A percentile compares a stretch with the other conserved stretches of the same genome.
These are phyloP conservation scores for Apaloderma vittatum DNA, from an alignment of 2,113 vertebrate species.

Conservation along the genomic window DNA sequence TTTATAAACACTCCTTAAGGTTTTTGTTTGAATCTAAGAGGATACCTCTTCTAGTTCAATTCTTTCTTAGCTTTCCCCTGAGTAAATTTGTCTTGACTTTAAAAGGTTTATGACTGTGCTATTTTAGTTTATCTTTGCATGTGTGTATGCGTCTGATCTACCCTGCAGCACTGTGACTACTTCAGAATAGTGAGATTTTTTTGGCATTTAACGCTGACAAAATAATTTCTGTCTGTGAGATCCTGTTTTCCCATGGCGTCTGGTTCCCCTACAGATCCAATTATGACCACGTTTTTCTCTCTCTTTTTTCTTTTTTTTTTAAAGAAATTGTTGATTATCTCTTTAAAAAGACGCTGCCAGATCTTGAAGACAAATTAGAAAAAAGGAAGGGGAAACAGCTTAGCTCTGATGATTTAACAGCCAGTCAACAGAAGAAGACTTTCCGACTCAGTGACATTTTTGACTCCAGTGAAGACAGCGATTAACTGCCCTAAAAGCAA, in stretches of 20 bases:
- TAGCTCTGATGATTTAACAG: accelerated
- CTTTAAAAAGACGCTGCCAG: constrained; percentile 67
- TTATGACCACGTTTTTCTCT: neutral
- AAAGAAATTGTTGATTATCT: constrained; percentile 80
- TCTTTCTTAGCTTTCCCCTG: neutral
- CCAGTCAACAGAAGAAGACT: neutral
- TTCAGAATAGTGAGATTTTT: neutral
- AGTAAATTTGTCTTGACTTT: neutral
- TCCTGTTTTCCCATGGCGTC: neutral
- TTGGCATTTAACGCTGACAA: neutral
- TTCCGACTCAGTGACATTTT: constrained; percentile 77
- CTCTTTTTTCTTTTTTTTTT: neutral
- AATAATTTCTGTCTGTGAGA: neutral
- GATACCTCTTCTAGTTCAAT: neutral
- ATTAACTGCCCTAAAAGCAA: neutral
- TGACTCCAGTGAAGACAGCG: constrained; percentile 26
- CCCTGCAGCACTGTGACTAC: neutral
- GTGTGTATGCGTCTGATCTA: neutral
- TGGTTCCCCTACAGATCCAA: neutral
- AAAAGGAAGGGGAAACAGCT: neutral
- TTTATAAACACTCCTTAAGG: neutral
- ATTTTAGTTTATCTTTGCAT: neutral
- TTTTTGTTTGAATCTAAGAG: neutral
- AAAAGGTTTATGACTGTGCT: neutral
- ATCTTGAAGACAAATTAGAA: constrained; percentile 60